Percentiles rank a stretch among this genome's conserved stretches.
Evolutionary conservation across 1,140 invertebrate species (phyloP).

Genomic region (Sitobion miscanthi): DNA sequence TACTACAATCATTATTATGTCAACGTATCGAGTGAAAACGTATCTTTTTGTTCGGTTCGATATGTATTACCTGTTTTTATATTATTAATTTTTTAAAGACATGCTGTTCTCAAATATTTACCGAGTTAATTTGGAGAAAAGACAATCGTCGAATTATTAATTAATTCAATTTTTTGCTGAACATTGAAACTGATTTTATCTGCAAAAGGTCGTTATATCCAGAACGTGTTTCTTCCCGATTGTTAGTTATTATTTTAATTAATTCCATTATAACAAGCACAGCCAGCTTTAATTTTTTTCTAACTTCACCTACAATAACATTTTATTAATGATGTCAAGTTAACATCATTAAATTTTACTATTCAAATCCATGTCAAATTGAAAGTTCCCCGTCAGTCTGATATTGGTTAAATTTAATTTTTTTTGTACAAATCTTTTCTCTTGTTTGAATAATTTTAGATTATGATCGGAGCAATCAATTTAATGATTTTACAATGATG

Average conservation of each 20-base stretch:
- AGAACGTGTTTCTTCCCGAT: background rate
- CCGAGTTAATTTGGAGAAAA: background rate
- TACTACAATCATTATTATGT: no score
- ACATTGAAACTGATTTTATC: background rate
- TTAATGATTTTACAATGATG: background rate
- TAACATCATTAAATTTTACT: background rate
- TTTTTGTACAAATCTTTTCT: background rate
- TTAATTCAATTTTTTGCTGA: background rate
- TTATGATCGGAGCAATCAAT: background rate
- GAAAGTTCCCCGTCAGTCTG: background rate
- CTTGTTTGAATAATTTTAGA: background rate
- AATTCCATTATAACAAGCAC: background rate
- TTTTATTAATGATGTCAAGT: background rate
- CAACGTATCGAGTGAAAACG: no score
- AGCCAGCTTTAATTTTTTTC: background rate
- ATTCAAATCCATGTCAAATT: background rate
- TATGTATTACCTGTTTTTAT: background rate
- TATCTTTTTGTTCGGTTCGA: background rate
- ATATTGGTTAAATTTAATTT: background rate
- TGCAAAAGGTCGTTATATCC: background rate
- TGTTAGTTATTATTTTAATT: constrained; percentile 19
- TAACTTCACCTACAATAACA: background rate
- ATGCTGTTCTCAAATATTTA: background rate
- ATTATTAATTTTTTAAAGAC: background rate
- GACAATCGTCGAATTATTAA: background rate